A percentile compares a stretch with the other conserved stretches of the same genome.
Evolutionary conservation across 1,140 invertebrate genomes (phyloP).

Genomic region (Pseudoatta argentina): DNA sequence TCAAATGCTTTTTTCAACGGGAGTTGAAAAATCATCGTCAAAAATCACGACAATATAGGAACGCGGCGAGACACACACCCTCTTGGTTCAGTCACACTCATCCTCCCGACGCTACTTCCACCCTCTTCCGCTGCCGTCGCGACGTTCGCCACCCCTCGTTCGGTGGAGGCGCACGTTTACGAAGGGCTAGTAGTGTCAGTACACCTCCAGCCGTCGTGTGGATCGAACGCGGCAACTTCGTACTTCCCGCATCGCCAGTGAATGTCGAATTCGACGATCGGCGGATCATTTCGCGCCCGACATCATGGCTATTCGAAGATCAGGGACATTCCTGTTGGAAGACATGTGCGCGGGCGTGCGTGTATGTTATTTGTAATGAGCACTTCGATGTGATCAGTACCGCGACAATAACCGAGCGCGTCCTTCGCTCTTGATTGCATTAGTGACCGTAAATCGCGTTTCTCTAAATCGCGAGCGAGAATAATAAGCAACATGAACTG

Average conservation of each 20-base stretch:
- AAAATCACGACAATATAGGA: constrained; percentile 24
- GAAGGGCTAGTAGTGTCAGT: constrained; percentile 83
- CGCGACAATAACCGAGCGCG: not conserved
- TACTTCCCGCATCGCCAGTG: not conserved
- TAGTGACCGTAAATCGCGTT: not conserved
- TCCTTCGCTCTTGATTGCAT: not conserved
- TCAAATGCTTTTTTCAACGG: no score
- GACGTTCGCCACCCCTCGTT: constrained; percentile 33
- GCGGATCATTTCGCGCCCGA: constrained; percentile 11
- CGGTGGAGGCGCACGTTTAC: constrained; percentile 77
- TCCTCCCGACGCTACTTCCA: constrained; percentile 61
- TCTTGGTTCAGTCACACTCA: constrained; percentile 73
- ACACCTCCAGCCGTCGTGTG: constrained; percentile 77
- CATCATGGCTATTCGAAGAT: not conserved
- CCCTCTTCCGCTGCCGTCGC: constrained; percentile 51
- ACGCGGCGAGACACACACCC: constrained; percentile 36
- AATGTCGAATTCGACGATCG: not conserved
- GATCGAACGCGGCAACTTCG: constrained; percentile 60
- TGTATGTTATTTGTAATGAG: not conserved
- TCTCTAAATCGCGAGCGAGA: not conserved
- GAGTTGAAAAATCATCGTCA: not conserved
- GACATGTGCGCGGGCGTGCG: not conserved
- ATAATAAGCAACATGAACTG: not conserved
- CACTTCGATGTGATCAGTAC: not conserved
- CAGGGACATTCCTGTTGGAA: not conserved